A percentile compares a stretch with the other conserved stretches of the same genome.
phyloP scores from a whole-genome alignment of 2,113 vertebrate genomes.

The Lagenorhynchus albirostris region DNA sequence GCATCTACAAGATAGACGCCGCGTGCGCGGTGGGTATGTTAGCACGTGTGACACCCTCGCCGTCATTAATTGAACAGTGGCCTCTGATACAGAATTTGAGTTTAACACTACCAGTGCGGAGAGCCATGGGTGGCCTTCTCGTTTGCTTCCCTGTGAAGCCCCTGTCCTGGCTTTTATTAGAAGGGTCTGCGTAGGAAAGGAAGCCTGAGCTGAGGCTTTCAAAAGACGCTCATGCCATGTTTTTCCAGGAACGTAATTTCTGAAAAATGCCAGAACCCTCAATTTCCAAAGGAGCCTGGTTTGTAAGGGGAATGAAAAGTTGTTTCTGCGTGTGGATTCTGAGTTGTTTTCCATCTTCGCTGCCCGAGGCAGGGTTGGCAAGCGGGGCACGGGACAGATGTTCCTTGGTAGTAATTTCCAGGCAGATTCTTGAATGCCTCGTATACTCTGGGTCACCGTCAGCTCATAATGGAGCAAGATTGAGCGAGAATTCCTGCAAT shows the following conservation, averaged over 20 bases:
- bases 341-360: slow-evolving; percentile 55
- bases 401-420: slow-evolving; percentile 64
- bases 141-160: background rate
- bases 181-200: background rate
- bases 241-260: slow-evolving; percentile 54
- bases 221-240: background rate
- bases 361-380: slow-evolving; percentile 23
- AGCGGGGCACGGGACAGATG: slow-evolving; percentile 30
- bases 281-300: background rate
- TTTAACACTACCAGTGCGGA: background rate
- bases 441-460: slow-evolving; percentile 56
- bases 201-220: background rate
- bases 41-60: background rate
- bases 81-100: background rate
- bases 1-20: background rate
- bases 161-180: slow-evolving; percentile 25
- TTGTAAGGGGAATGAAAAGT: background rate
- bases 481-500: slow-evolving; percentile 63
- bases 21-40: background rate
- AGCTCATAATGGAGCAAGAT: slow-evolving; percentile 65
- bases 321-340: slow-evolving; percentile 22
- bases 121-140: background rate
- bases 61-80: background rate
- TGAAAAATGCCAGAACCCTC: background rate
- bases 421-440: slow-evolving; percentile 51